Percentiles rank a stretch among this genome's conserved stretches.
These are phyloP conservation scores for Hemiprocne comata DNA, from an alignment of 2,113 vertebrate species.

Conservation along the genomic window DNA sequence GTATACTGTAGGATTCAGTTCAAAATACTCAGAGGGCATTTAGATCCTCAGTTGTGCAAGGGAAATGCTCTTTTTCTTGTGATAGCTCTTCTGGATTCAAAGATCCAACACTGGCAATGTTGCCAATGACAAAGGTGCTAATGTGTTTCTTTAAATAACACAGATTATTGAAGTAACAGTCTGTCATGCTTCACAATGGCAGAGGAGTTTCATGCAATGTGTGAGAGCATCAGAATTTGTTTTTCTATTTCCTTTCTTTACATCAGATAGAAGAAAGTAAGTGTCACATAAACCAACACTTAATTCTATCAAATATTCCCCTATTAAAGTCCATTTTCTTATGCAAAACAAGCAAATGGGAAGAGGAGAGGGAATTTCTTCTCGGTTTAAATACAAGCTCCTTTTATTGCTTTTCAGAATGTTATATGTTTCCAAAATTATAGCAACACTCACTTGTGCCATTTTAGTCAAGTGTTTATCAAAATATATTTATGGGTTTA, in stretches of 20 bases:
- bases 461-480: not conserved
- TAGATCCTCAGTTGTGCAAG: slow-evolving; percentile 24
- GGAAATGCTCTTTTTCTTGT: not conserved
- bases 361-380: not conserved
- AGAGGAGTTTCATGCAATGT: slow-evolving; percentile 39
- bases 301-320: slow-evolving; percentile 44
- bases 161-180: slow-evolving; percentile 61
- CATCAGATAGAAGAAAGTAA: slow-evolving; percentile 59
- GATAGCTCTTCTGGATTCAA: slow-evolving; percentile 52
- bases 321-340: slow-evolving; percentile 36
- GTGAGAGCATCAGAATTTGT: slow-evolving; percentile 48
- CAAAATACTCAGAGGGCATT: slow-evolving; percentile 26
- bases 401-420: not conserved
- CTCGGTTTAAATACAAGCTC: not conserved
- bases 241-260: slow-evolving; percentile 63
- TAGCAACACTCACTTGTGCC: not conserved
- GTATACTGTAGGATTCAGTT: not conserved
- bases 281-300: slow-evolving; percentile 56
- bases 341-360: not conserved
- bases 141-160: slow-evolving; percentile 69
- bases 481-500: not conserved
- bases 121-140: slow-evolving; percentile 70
- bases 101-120: slow-evolving; percentile 41
- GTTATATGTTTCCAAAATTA: not conserved
- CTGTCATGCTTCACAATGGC: slow-evolving; percentile 49